Base-by-base conservation (phyloP, 2,888 invertebrate genomes). In the Prenolepis imparis region DNA sequence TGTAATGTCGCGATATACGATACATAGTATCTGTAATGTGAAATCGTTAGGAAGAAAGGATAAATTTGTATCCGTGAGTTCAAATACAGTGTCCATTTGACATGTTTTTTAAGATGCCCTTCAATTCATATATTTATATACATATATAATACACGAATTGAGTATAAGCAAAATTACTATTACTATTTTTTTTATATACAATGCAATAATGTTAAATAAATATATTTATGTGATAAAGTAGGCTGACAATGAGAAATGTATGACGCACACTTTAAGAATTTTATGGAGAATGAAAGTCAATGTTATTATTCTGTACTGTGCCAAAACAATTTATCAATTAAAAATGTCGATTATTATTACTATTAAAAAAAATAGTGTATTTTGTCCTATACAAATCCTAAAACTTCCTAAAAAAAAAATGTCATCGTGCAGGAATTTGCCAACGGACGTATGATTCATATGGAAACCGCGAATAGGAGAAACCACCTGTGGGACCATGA, bases 281-380 rank as follows among this genome's bases (percentile, higher is more conserved):
- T 32, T 80, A 59, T 75, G 68, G 57, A 82, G 64, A 82, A 86
- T 82, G 85, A 84, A 85, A 88, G 89, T 36, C 5, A 36, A 87
- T 87, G 89, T 89, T 90, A 87, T 88, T 91, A 91, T 89, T 92
- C 89, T 92, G 87, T 91, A 92, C 88, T 91, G 92, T 92, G 92
- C 92, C 93, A 93, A 93, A 92, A 91, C 88, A 82, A 91, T 90
- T 87, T 85, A 68, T 90, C 87, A 88, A 91, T 92, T 88, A 87
- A 52, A 52, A 83, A 87, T 78, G 61, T n/a, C 59, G 55, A 68
- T 83, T 78, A 70, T 90, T 63, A 78, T 68, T 41, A 36, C 21
- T 24, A 12, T 80, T 59, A 18, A 80, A 44, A 18, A n/a, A 24
- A 21, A 24, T 21, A 48, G 4, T n/a, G n/a, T n/a, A 6, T 8